phyloP scores from a whole-genome alignment of 2,113 vertebrate genomes.

The Psophia crepitans region DNA sequence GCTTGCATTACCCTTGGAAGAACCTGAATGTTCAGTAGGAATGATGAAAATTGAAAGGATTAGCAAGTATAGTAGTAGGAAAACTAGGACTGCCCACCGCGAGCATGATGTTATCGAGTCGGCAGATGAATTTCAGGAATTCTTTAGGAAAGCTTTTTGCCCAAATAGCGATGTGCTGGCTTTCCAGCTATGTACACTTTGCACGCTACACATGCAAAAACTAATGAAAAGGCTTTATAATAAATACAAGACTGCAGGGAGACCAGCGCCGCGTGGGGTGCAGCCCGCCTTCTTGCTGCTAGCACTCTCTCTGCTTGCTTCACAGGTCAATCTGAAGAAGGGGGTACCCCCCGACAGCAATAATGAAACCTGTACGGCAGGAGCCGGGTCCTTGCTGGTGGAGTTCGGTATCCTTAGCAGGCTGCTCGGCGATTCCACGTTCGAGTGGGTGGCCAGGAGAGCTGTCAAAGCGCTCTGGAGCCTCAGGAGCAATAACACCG shows the following conservation, averaged over 20 bases:
- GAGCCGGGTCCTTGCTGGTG: slow-evolving; percentile 92
- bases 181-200: neutral
- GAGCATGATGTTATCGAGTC: neutral
- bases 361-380: slow-evolving; percentile 95
- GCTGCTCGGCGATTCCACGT: slow-evolving; percentile 93
- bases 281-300: neutral
- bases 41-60: neutral
- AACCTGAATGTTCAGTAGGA: neutral
- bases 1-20: neutral
- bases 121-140: neutral
- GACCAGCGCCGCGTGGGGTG: neutral
- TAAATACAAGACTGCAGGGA: neutral
- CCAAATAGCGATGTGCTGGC: neutral
- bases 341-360: slow-evolving; percentile 90
- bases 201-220: rapidly evolving
- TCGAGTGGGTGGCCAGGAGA: slow-evolving; percentile 94
- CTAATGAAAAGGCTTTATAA: rapidly evolving
- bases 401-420: slow-evolving; percentile 97
- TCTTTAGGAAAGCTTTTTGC: neutral
- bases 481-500: slow-evolving; percentile 91
- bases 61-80: neutral
- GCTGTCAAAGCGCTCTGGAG: slow-evolving; percentile 94
- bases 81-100: neutral
- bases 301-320: neutral
- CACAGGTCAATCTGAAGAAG: slow-evolving; percentile 92